Conservation (phyloP, 2,113 vertebrate genomes). For the Anarrhichthys ocellatus region DNA sequence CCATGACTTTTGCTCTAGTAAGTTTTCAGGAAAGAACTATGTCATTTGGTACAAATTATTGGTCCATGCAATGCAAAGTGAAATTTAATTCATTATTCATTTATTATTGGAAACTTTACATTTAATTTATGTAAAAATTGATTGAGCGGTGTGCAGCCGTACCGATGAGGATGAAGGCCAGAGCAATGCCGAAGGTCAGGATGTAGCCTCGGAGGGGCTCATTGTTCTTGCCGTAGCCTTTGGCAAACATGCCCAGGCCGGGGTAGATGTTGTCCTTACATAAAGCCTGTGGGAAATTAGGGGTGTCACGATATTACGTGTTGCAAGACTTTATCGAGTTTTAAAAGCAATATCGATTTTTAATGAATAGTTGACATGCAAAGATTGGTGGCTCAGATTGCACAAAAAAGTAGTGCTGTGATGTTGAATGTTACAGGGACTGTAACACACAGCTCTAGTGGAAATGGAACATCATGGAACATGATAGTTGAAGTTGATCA, state of each 20-base stretch:
- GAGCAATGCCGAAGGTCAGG: constrained; percentile 94
- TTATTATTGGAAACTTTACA: too few relatives aligned
- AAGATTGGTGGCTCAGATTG: background rate
- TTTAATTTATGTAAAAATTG: too few relatives aligned
- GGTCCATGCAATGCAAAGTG: background rate
- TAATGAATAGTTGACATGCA: background rate
- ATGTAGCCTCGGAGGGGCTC: constrained; percentile 97
- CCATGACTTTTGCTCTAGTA: background rate
- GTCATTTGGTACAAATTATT: background rate
- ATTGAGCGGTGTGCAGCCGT: constrained; percentile 28
- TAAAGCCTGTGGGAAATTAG: constrained; percentile 85
- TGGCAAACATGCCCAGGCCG: constrained; percentile 92
- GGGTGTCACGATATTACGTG: background rate
- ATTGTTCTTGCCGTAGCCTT: constrained; percentile 98
- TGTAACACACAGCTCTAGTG: background rate
- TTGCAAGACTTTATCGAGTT: background rate
- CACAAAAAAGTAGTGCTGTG: too few relatives aligned
- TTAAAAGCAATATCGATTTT: background rate
- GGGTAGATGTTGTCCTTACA: constrained; percentile 99
- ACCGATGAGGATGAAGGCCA: constrained; percentile 99
- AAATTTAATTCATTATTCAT: background rate
- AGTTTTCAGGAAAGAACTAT: background rate
- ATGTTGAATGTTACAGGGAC: background rate
- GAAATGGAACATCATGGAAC: background rate
- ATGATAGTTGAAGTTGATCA: background rate